These are phyloP conservation scores for Xestia rhomboidea DNA, from an alignment of 2,888 invertebrate species.

Conservation along the genomic window DNA sequence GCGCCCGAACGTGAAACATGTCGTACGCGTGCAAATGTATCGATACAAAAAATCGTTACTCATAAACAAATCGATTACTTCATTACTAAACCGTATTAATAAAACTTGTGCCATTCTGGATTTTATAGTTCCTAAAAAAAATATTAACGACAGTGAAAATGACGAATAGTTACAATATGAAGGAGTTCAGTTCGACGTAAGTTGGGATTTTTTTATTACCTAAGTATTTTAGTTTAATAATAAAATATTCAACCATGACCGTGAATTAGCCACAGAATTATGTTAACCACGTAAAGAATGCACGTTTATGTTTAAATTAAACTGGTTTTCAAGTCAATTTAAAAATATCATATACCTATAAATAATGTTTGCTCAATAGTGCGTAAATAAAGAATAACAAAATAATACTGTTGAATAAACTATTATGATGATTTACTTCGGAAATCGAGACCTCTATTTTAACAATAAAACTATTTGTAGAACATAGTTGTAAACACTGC, in stretches of 20 bases:
- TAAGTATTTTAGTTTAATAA: not conserved
- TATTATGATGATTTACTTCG: not conserved
- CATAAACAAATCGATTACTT: slow-evolving; percentile 65
- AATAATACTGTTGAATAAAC: not conserved
- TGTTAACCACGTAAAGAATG: not conserved
- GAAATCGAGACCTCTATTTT: slow-evolving; percentile 7
- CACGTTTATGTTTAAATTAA: not conserved
- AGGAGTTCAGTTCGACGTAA: slow-evolving; percentile 89
- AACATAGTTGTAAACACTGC: slow-evolving; percentile 47
- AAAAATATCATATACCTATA: not conserved
- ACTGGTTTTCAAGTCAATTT: not conserved
- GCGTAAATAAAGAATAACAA: not conserved
- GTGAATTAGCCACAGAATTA: slow-evolving; percentile 11
- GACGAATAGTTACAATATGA: slow-evolving; percentile 87
- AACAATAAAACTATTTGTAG: slow-evolving; percentile 53
- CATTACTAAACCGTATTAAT: slow-evolving; percentile 18
- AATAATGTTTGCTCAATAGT: not conserved
- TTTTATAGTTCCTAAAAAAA: slow-evolving; percentile 33
- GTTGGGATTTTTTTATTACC: slow-evolving; percentile 68
- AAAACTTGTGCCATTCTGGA: slow-evolving; percentile 58
- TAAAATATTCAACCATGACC: not conserved
- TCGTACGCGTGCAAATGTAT: slow-evolving; percentile 72
- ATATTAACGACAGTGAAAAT: slow-evolving; percentile 74
- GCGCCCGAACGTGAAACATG: slow-evolving; percentile 77
- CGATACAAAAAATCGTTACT: slow-evolving; percentile 68